phyloP scores from a whole-genome alignment of 1,140 invertebrate genomes.

The Cheumatopsyche charites region DNA sequence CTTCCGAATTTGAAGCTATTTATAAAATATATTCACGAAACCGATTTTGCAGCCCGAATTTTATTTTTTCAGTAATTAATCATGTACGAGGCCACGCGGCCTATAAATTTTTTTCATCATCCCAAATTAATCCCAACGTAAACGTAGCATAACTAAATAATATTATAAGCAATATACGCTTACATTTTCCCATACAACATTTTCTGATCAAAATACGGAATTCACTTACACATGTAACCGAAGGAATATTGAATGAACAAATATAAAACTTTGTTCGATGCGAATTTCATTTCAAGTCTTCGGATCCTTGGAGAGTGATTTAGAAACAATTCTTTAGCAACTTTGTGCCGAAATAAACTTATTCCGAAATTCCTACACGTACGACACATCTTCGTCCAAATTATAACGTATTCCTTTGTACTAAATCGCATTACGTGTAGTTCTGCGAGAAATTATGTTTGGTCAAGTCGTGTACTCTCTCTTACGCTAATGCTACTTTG shows the following conservation, averaged over 20 bases:
- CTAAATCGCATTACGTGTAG: too few relatives aligned
- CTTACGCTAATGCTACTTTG: too few relatives aligned
- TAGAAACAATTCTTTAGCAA: neutral
- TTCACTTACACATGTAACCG: neutral
- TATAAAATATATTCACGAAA: too few relatives aligned
- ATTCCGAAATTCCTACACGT: neutral
- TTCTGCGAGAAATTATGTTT: too few relatives aligned
- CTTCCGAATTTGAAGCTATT: too few relatives aligned
- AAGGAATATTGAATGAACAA: conserved; percentile 1
- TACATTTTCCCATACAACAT: neutral
- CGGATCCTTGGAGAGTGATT: neutral
- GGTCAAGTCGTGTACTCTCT: too few relatives aligned
- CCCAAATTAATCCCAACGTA: too few relatives aligned
- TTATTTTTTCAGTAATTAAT: too few relatives aligned
- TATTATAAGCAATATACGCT: neutral
- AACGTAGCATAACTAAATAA: neutral
- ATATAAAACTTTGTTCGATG: conserved; percentile 1
- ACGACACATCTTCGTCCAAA: neutral
- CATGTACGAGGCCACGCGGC: too few relatives aligned
- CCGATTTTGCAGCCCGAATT: too few relatives aligned
- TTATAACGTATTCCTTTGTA: neutral
- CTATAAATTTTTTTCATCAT: too few relatives aligned
- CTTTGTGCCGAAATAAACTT: conserved; percentile 4
- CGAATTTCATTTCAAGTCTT: neutral
- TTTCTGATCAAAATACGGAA: neutral